Conservation (phyloP, 2,888 invertebrate species). For the Dione vanillae region DNA sequence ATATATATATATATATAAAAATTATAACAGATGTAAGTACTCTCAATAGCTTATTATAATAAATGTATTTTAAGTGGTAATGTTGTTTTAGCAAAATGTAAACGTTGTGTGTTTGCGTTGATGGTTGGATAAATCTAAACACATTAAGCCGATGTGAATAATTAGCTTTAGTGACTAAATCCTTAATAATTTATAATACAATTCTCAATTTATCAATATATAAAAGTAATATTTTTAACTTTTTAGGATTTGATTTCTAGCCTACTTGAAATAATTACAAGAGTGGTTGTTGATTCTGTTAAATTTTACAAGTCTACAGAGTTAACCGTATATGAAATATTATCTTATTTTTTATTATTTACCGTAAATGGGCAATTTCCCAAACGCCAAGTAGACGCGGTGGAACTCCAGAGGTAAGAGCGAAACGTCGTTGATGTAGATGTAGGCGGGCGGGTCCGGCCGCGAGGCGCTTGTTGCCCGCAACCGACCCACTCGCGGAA, state of each 20-base stretch:
- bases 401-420: conserved; percentile 92
- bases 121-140: conserved; percentile 5
- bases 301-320: too few species aligned
- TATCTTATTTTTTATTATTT: not conserved
- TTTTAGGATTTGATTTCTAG: too few species aligned
- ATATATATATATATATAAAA: not conserved
- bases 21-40: too few species aligned
- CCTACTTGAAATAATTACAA: too few species aligned
- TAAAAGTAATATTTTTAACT: too few species aligned
- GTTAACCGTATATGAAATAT: not conserved
- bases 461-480: conserved; percentile 81
- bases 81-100: not conserved
- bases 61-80: too few species aligned
- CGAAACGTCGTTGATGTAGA: conserved; percentile 91
- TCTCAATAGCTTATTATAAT: too few species aligned
- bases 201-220: too few species aligned
- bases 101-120: not conserved
- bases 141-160: not conserved
- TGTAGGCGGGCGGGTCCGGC: conserved; percentile 92
- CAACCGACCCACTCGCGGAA: conserved; percentile 38
- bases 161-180: not conserved
- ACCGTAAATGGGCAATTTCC: conserved; percentile 88
- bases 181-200: not conserved
- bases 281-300: too few species aligned
- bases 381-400: conserved; percentile 90